Base-by-base conservation (phyloP, 64 coral and sea anemone genomes). In the Actinia tenebrosa region DNA sequence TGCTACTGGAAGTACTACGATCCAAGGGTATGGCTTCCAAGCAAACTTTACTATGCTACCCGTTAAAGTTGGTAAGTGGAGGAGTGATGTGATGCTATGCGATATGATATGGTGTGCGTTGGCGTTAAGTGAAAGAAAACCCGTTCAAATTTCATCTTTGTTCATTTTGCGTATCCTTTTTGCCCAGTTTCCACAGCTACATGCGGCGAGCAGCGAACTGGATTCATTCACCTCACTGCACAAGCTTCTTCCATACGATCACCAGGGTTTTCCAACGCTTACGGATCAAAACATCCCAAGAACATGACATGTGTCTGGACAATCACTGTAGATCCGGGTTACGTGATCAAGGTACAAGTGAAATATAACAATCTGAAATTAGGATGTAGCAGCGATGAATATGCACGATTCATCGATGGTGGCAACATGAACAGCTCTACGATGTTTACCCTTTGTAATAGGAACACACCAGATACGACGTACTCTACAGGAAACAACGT, bases 291-390 rank as follows among this genome's bases (percentile, higher is more conserved):
- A 81, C 79, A 53, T 15, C 79, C 79, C 44, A 81, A 81, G 18
- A 81, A 81, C 79, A 81, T 81, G 79, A 81, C 79, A 19, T 81
- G 79, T 13, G 3, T 53, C 5, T 81, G 79, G 79, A 81, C 53
- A 17, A 81, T 81, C 18, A 81, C 79, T 7, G 79, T 81, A 50
- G 79, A 81, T 17, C 79, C 16, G 20, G 79, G 44, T 1, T 53
- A 81, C 22, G 20, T 53, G 3, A 81, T 81, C 50, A 45, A 22
- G 16, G 17, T 81, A 10, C 53, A 22, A 22, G 22, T 53, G 8
- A 5, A 3, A 5, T 2, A 22, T 7, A 81, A 81, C 44, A 53
- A 52, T 22, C 79, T 81, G 17, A n/a, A 16, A 37, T 50, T 20
- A 10, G 44, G 79, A 1, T 81, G 79, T 42, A 26, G 14, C 44